Evolutionary conservation across 2,797 vertebrate genomes (phyloP), one percentile per base, ranked within the genome.

Genomic region (Gymnoscopelus braueri): DNA sequence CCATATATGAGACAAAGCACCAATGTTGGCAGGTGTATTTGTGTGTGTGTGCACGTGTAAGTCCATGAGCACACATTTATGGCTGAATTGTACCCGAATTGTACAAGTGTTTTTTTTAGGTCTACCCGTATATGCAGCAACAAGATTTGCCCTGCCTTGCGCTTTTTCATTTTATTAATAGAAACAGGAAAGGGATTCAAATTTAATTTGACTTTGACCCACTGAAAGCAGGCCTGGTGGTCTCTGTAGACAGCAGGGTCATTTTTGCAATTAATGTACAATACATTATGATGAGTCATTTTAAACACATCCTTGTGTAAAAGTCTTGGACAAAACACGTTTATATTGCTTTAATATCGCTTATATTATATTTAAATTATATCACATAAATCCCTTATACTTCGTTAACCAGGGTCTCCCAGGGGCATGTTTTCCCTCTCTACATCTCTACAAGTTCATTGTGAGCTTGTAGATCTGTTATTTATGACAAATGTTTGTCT

Each of bases 51-150:
- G 4, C n/a, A 35, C 4, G 54, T 48, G 54, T 19, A 12, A 47
- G 52, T 55, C 60, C 19, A 78, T 86, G 69, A 66, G 72, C 65
- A 44, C 39, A 32, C 32, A 32, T 3, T 2, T 32, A 39, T 81
- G 80, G 77, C 74, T 39, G 39, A 87, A 88, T 80, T 54, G 65
- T 84, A 90, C 85, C 39, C 39, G 39, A 39, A 39, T 39, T 39
- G 39, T 39, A 7, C 39, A 29, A 29, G 26, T 39, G 6, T 35
- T 35, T 35, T 39, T 4, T 32, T 32, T 32, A 32, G 32, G 32
- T 35, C 78, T 86, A 93, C 92, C 91, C 90, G 90, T 88, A 94
- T 88, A 94, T 89, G 80, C 60, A 83, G 69, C 70, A 60, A 81
- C 49, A 59, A 72, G 50, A 75, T 75, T 88, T 82, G 75, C 87